phyloP scores from a whole-genome alignment of 2,888 invertebrate genomes.

The Hymenopus coronatus region DNA sequence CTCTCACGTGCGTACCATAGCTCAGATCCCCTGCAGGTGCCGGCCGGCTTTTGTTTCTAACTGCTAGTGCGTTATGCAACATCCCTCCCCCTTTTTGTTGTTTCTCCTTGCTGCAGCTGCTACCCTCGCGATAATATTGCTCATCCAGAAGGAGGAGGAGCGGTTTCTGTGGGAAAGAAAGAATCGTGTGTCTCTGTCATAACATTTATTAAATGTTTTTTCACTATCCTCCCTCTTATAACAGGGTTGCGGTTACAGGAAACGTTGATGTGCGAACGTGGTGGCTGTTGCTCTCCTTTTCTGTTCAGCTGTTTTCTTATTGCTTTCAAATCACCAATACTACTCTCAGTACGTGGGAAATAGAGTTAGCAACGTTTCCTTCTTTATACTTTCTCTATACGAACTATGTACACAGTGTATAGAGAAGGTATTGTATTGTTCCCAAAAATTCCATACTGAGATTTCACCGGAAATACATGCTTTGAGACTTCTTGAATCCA shows the following conservation, averaged over 20 bases:
- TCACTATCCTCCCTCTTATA: background rate
- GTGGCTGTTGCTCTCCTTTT: background rate
- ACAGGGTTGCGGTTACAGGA: background rate
- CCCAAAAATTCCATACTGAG: too few species aligned
- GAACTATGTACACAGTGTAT: too few species aligned
- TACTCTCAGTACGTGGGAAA: too few species aligned
- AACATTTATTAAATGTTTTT: slow-evolving; percentile 17
- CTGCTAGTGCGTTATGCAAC: background rate
- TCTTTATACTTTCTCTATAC: too few species aligned
- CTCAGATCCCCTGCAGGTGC: background rate
- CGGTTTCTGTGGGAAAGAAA: background rate
- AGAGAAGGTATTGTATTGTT: too few species aligned
- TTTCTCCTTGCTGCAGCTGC: background rate
- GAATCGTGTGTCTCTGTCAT: slow-evolving; percentile 21
- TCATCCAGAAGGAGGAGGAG: background rate
- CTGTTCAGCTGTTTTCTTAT: background rate
- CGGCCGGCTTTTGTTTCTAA: background rate
- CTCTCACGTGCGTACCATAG: background rate
- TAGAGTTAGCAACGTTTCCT: too few species aligned
- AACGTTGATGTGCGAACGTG: background rate
- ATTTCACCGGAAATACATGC: too few species aligned
- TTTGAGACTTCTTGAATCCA: too few species aligned
- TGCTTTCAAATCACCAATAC: background rate
- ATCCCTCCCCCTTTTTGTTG: background rate
- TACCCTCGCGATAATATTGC: background rate